Evolutionary conservation across 2,113 vertebrate species (phyloP), one percentile per base, ranked within the genome.

Genomic region (Strix uralensis): DNA sequence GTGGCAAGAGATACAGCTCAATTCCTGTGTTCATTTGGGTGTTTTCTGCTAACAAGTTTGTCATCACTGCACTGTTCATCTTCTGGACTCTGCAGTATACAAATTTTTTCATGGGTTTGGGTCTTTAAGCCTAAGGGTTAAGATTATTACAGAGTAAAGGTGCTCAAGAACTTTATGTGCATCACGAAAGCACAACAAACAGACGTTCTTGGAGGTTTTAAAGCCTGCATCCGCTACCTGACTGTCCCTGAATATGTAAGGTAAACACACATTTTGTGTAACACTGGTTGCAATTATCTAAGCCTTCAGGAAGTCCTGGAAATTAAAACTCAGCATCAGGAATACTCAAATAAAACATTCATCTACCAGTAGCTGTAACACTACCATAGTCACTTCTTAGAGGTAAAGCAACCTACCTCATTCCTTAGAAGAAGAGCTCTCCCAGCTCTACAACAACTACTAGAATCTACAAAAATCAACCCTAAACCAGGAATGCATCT

Each of bases 141-240:
- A 25, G n/a, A 38, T 29, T 32, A 27, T 15, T 22, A 46, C 22
- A 75, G 74, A 44, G 27, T 17, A 49, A 88, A 71, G n/a, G 38
- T 19, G 46, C 42, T 54, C 8, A 85, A 26, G 47, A 62, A 4
- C 27, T 81, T 63, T 3, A 34, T 0, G 1, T 10, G 47, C 15
- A 1, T 0, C 34, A 57, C 3, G 4, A 75, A 27, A 3, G 6
- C 3, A 58, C 51, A 58, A 27, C 11, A 69, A 44, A 29, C 10
- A 87, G 58, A 54, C 27, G 15, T 19, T 9, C 27, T 5, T 38
- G 61, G 46, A 61, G 44, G 46, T 11, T 46, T 32, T 9, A 20
- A 58, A 61, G 40, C 9, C 2, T 30, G 14, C 8, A 7, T 8
- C 27, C 15, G 7, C 6, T 9, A 15, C 49, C 6, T 11, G 23